Percentiles rank a stretch among this genome's conserved stretches.
These are phyloP conservation scores for Smutsia temminckii DNA, from an alignment of 2,797 vertebrate genomes.

Conservation along the genomic window DNA sequence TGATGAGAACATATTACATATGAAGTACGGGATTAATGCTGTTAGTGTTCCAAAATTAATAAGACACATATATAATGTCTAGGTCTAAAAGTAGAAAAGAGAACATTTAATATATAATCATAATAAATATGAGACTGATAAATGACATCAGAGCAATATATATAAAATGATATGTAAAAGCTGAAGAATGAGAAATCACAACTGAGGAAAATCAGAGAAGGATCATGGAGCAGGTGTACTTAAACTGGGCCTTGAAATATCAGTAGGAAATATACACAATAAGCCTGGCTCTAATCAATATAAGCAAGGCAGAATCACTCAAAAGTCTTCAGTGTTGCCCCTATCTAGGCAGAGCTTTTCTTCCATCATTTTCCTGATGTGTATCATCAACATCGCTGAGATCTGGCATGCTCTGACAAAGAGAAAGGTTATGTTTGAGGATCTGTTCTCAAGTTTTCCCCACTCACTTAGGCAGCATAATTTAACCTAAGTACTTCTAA, in stretches of 20 bases:
- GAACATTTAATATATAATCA: not conserved
- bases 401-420: not conserved
- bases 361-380: not conserved
- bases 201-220: not conserved
- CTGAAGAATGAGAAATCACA: not conserved
- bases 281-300: not conserved
- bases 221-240: not conserved
- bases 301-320: not conserved
- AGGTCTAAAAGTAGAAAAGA: conserved; percentile 18
- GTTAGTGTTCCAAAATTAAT: conserved; percentile 5
- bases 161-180: not conserved
- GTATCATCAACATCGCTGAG: not conserved
- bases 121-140: not conserved
- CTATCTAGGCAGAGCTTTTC: not conserved
- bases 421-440: not conserved
- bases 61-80: not conserved
- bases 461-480: conserved; percentile 47
- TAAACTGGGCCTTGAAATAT: not conserved
- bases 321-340: not conserved
- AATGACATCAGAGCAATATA: not conserved
- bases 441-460: not conserved
- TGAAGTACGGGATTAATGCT: not conserved
- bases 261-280: not conserved
- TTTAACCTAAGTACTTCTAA: conserved; percentile 44
- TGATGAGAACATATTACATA: not conserved